These are phyloP conservation scores for Drosophila lowei DNA, from an alignment of 1,140 invertebrate species.

Conservation along the genomic window DNA sequence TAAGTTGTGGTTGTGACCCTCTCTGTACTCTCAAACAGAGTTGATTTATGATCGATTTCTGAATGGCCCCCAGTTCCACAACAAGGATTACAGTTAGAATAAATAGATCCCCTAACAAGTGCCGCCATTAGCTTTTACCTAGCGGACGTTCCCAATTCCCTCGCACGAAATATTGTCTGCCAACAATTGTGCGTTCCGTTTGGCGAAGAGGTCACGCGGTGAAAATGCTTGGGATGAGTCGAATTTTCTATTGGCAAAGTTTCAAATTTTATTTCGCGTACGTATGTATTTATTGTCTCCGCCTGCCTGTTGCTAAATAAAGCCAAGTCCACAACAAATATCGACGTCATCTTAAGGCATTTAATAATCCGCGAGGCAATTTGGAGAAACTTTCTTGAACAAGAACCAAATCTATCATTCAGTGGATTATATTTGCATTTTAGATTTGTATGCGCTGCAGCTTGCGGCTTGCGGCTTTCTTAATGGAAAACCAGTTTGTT, in stretches of 20 bases:
- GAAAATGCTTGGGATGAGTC: slow-evolving; percentile 57
- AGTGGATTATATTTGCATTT: slow-evolving; percentile 30
- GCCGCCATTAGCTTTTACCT: not conserved
- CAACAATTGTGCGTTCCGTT: slow-evolving; percentile 36
- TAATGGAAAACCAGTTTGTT: slow-evolving; percentile 31
- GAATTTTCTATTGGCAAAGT: slow-evolving; percentile 65
- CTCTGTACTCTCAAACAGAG: slow-evolving; percentile 11
- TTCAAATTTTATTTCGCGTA: slow-evolving; percentile 55
- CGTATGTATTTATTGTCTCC: slow-evolving; percentile 47
- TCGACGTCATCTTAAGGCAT: slow-evolving; percentile 64
- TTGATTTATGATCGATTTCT: slow-evolving; percentile 44
- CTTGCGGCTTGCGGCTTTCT: slow-evolving; percentile 24
- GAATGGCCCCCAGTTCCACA: slow-evolving; percentile 12
- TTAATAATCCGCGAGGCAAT: slow-evolving; percentile 38
- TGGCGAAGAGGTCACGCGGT: slow-evolving; percentile 64
- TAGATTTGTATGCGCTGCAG: slow-evolving; percentile 39
- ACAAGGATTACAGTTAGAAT: slow-evolving; percentile 8
- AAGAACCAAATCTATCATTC: slow-evolving; percentile 4
- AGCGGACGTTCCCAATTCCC: not conserved
- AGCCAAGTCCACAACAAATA: slow-evolving; percentile 47
- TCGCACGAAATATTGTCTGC: slow-evolving; percentile 15
- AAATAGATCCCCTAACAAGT: not conserved
- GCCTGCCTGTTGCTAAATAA: slow-evolving; percentile 44
- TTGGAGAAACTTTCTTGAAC: slow-evolving; percentile 44
- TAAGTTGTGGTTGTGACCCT: slow-evolving; percentile 48